A percentile compares a stretch with the other conserved stretches of the same genome.
Evolutionary conservation across 2,797 vertebrate species (phyloP).

Genomic region (Sebastes reedi): DNA sequence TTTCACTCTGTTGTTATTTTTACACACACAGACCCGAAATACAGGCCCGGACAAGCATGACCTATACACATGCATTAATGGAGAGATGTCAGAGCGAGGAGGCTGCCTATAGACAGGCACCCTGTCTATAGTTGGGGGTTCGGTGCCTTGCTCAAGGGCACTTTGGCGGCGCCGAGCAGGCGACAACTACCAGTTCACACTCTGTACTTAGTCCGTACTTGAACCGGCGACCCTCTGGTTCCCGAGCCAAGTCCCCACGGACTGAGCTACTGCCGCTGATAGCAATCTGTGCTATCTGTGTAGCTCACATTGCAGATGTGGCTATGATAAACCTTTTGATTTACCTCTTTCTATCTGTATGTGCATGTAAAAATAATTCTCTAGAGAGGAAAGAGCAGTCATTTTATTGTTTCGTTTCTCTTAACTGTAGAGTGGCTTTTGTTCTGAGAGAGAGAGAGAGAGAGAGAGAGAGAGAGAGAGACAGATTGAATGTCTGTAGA

Average conservation of each 20-base stretch:
- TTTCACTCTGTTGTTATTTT: too few species aligned
- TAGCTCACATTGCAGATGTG: background rate
- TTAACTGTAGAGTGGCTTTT: slow-evolving; percentile 26
- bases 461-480: slow-evolving; percentile 37
- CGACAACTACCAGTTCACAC: background rate
- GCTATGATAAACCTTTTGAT: background rate
- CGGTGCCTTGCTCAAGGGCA: too few species aligned
- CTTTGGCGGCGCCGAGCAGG: background rate
- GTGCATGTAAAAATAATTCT: background rate
- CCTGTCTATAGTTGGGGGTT: too few species aligned
- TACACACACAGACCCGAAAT: too few species aligned
- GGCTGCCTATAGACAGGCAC: too few species aligned
- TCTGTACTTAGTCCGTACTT: background rate
- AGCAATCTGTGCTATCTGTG: background rate
- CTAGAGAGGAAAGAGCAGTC: background rate
- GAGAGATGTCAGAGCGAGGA: too few species aligned
- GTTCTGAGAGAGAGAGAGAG: slow-evolving; percentile 13
- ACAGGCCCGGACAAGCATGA: too few species aligned
- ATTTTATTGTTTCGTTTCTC: slow-evolving; percentile 22
- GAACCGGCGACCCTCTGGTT: background rate
- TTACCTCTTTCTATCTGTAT: background rate
- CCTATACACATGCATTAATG: too few species aligned
- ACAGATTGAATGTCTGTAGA: slow-evolving; percentile 52
- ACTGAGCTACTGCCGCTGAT: background rate
- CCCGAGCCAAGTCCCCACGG: background rate